Conservation (phyloP, 1,140 invertebrate genomes). For the Antheraea pernyi region DNA sequence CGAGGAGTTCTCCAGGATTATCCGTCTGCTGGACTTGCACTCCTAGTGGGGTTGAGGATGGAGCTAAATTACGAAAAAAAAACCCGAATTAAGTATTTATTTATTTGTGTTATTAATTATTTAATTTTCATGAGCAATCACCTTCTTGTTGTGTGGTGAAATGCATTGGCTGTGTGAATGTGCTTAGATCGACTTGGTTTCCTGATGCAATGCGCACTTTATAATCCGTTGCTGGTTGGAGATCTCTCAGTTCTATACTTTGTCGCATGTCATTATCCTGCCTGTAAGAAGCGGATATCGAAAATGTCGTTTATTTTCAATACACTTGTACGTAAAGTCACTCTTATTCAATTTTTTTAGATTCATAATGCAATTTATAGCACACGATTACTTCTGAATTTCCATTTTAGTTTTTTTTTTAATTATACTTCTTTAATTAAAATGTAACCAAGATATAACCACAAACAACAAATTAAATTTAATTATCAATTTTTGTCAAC, state of each 20-base stretch:
- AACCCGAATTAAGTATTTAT: not conserved
- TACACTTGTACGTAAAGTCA: no score
- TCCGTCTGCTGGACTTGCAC: slow-evolving; percentile 69
- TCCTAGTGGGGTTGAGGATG: slow-evolving; percentile 58
- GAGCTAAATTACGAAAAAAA: slow-evolving; percentile 36
- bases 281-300: slow-evolving; percentile 24
- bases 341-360: no score
- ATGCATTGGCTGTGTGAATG: slow-evolving; percentile 64
- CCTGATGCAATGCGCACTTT: slow-evolving; percentile 62
- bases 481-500: no score
- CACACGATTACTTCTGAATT: no score
- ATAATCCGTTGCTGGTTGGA: slow-evolving; percentile 68
- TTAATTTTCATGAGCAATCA: slow-evolving; percentile 16
- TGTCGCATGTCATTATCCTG: slow-evolving; percentile 61
- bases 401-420: no score
- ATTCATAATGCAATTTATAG: no score
- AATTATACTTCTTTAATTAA: no score
- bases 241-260: slow-evolving; percentile 59
- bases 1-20: slow-evolving; percentile 65
- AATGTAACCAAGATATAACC: no score
- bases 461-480: no score
- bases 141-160: slow-evolving; percentile 75
- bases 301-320: not conserved
- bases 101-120: no score
- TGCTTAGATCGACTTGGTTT: slow-evolving; percentile 66